Base-by-base conservation (phyloP, 2,113 vertebrate genomes). In the Salvator merianae region DNA sequence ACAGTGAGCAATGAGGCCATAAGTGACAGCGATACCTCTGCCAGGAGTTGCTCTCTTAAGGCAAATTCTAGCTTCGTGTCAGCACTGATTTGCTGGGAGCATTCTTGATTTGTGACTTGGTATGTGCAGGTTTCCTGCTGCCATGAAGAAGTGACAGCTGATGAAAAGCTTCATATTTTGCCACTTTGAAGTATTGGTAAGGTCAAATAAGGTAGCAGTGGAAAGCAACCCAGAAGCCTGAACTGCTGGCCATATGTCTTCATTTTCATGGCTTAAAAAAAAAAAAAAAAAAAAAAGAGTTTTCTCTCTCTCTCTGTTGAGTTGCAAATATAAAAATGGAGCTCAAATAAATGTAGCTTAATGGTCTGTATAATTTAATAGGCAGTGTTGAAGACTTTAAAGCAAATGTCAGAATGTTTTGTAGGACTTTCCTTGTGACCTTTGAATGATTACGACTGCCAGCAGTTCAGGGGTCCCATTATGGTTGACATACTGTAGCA, bases 301-400 rank as follows among this genome's bases (percentile, higher is more conserved):
- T 55, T 66, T 77, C 62, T 69, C 20, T 55, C 20, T 59, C 18
- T 59, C 53, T 72, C 66, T 43, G 7, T 20, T 50, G 72, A 65
- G 40, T 47, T 43, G 72, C 24, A 75, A 50, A 30, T 20, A 16
- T 38, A 38, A 84, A 76, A 50, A 72, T 72, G 24, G 62, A n/a
- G 5, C 55, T 53, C 53, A 79, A 63, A 66, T 72, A 50, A 63
- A 73, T 84, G n/a, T 50, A 79, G 55, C 69, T 71, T 28, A 85
- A 70, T 62, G 55, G 63, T 36, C 59, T 47, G 50, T 65, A 79
- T 73, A 63, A 79, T 85, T 85, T 79, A 85, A 85, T 36, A 79
- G n/a, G 77, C 12, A 36, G 22, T 5, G 9, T 72, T 8, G 43
- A 77, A 62, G 38, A n/a, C 76, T 73, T 79, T 85, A 73, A 79